phyloP scores from a whole-genome alignment of 2,888 invertebrate species.

The Athalia cordata region DNA sequence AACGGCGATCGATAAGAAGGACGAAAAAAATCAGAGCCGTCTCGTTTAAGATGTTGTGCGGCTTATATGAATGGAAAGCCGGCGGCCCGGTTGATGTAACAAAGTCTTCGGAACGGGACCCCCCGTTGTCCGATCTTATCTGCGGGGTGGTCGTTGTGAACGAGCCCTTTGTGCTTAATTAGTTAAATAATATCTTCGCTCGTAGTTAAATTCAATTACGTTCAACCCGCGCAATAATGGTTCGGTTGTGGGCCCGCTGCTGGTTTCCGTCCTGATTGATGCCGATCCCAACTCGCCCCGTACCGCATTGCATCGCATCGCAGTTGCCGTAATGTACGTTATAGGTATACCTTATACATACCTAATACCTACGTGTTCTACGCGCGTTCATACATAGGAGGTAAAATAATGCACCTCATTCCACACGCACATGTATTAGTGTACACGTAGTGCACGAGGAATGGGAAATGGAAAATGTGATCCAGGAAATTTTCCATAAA shows the following conservation, averaged over 20 bases:
- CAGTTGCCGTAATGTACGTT: not conserved
- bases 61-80: not conserved
- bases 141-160: conserved; percentile 64
- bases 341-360: not conserved
- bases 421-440: too few species aligned
- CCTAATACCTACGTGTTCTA: too few species aligned
- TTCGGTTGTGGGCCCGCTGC: conserved; percentile 64
- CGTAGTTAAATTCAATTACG: conserved; percentile 72
- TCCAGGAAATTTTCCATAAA: conserved; percentile 18
- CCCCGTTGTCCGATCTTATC: conserved; percentile 59
- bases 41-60: not conserved
- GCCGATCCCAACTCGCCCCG: conserved; percentile 54
- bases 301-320: not conserved
- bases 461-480: not conserved
- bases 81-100: not conserved
- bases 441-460: not conserved
- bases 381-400: too few species aligned
- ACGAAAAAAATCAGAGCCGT: not conserved
- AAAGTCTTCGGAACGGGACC: conserved; percentile 53
- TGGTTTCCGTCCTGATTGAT: conserved; percentile 68
- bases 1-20: not conserved
- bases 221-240: conserved; percentile 68
- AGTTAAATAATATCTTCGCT: conserved; percentile 72
- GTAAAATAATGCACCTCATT: too few species aligned
- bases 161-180: conserved; percentile 71